These are phyloP conservation scores for Artibeus jamaicensis DNA, from an alignment of 2,797 vertebrate species.

Conservation along the genomic window DNA sequence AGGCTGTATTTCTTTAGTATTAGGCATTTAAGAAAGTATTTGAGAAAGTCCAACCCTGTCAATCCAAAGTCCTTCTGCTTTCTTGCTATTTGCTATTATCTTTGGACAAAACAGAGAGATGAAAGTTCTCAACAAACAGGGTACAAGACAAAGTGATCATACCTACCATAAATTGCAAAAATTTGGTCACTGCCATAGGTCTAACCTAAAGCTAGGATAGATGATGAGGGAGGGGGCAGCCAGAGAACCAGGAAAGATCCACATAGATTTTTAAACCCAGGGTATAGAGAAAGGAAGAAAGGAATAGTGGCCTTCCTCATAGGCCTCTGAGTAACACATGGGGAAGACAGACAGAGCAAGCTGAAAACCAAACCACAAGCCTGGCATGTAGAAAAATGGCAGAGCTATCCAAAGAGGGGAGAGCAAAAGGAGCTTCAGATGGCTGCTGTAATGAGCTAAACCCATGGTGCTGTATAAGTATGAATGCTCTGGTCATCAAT, in stretches of 20 bases:
- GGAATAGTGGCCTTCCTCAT: background rate
- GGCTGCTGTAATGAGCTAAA: background rate
- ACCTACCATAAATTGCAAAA: background rate
- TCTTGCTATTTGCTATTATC: constrained; percentile 20
- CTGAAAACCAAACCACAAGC: background rate
- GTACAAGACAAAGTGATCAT: background rate
- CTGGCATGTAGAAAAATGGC: background rate
- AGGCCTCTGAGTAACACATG: background rate
- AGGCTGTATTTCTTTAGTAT: constrained; percentile 75
- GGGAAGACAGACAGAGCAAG: background rate
- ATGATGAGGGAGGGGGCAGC: background rate
- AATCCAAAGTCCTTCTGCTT: background rate
- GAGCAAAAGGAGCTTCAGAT: background rate
- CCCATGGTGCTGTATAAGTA: background rate
- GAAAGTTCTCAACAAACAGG: background rate
- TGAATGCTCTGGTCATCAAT: background rate
- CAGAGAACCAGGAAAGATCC: background rate
- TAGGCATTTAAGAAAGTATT: constrained; percentile 56
- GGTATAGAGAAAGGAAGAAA: background rate
- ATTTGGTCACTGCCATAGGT: background rate
- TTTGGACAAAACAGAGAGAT: background rate
- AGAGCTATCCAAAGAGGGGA: background rate
- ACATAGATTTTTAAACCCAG: background rate
- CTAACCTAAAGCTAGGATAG: background rate
- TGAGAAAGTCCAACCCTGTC: constrained; percentile 12